Percentiles rank a stretch among this genome's conserved stretches.
These are phyloP conservation scores for Anthonomus grandis DNA, from an alignment of 1,140 invertebrate species.

Conservation along the genomic window DNA sequence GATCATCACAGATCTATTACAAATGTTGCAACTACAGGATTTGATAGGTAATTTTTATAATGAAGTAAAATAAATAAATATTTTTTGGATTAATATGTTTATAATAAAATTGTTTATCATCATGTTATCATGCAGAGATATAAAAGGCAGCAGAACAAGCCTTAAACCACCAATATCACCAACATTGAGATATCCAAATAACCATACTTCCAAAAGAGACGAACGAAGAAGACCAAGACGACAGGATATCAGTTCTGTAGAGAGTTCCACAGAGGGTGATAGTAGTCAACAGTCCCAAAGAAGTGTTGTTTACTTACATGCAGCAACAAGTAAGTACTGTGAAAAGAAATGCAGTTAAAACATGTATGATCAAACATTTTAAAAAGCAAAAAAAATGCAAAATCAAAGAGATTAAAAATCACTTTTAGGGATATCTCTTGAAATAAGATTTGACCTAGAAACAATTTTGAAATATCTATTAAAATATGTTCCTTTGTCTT, in stretches of 20 bases:
- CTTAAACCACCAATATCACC: conserved; percentile 44
- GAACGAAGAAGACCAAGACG: conserved; percentile 31
- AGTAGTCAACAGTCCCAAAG: conserved; percentile 74
- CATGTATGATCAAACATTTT: too few species aligned
- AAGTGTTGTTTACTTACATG: conserved; percentile 76
- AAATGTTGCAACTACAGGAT: conserved; percentile 39
- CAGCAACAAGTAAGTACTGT: conserved; percentile 72
- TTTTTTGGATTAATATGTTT: neutral
- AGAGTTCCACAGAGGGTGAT: conserved; percentile 75
- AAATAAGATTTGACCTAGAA: too few species aligned
- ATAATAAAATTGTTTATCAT: neutral
- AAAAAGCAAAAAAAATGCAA: too few species aligned
- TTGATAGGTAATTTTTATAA: conserved; percentile 34
- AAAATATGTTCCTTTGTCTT: too few species aligned
- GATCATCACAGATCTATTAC: conserved; percentile 38
- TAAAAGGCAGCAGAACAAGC: conserved; percentile 18
- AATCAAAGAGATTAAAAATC: too few species aligned
- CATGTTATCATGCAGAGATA: neutral
- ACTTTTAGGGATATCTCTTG: too few species aligned
- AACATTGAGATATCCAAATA: conserved; percentile 29
- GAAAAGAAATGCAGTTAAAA: too few species aligned
- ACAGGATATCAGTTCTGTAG: conserved; percentile 48
- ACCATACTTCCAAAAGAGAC: conserved; percentile 27
- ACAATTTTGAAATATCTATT: too few species aligned
- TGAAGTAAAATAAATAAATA: too few species aligned